These are phyloP conservation scores for Arrhopalites spinosus DNA, from an alignment of 2,888 invertebrate species.

Conservation along the genomic window DNA sequence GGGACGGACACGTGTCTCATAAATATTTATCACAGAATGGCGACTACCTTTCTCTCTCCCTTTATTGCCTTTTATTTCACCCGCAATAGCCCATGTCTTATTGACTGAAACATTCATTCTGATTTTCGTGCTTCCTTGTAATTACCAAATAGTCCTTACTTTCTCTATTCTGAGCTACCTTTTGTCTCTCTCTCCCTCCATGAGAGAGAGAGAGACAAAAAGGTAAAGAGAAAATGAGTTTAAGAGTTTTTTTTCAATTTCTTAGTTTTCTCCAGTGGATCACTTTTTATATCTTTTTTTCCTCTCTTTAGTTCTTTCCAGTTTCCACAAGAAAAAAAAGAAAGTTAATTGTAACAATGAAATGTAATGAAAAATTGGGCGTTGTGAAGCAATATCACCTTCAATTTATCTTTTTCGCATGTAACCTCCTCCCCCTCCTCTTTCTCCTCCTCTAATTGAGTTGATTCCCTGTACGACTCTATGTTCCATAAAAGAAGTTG, in stretches of 20 bases:
- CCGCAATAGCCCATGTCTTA: slow-evolving; percentile 26
- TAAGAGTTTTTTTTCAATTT: background rate
- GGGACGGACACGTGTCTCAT: slow-evolving; percentile 29
- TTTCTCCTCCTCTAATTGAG: too few species aligned
- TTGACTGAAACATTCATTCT: slow-evolving; percentile 31
- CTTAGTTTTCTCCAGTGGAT: background rate
- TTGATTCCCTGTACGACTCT: too few species aligned
- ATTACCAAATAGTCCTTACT: slow-evolving; percentile 8
- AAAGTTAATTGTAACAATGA: background rate
- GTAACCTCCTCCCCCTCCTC: too few species aligned
- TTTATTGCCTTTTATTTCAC: slow-evolving; percentile 28
- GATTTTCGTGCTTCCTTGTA: slow-evolving; percentile 32
- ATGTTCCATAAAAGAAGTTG: too few species aligned
- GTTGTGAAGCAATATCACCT: too few species aligned
- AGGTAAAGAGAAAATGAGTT: background rate
- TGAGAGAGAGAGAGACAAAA: background rate
- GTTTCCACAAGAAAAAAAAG: background rate
- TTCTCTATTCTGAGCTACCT: background rate
- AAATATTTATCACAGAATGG: slow-evolving; percentile 30
- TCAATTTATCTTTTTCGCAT: too few species aligned
- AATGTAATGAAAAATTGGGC: background rate
- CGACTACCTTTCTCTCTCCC: background rate
- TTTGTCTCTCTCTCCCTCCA: background rate
- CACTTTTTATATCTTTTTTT: too few species aligned
- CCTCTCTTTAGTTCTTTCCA: too few species aligned